phyloP scores from a whole-genome alignment of 2,888 invertebrate genomes.

The Rhorus exstirpatorius region DNA sequence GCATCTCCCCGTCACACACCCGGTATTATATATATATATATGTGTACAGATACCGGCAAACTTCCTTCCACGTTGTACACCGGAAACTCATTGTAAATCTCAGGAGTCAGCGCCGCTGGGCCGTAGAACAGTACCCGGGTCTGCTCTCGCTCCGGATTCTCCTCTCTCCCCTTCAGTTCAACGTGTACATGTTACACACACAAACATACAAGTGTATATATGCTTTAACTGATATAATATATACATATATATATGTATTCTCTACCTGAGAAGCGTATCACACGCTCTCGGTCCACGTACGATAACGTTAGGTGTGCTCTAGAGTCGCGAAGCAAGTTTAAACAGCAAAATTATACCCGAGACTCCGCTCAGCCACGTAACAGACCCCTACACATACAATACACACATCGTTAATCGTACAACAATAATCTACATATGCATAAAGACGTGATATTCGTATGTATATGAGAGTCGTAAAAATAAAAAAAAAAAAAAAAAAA shows the following conservation, averaged over 20 bases:
- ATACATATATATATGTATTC: conserved; percentile 7
- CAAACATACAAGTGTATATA: not conserved
- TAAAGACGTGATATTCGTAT: not conserved
- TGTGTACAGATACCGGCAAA: conserved; percentile 78
- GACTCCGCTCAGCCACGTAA: conserved; percentile 56
- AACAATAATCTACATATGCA: conserved; percentile 8
- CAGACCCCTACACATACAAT: conserved; percentile 1
- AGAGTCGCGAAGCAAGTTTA: conserved; percentile 75
- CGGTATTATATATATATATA: conserved; percentile 17
- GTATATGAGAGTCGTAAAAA: not conserved
- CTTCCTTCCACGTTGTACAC: conserved; percentile 82
- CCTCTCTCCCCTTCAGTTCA: conserved; percentile 53
- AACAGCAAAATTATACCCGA: conserved; percentile 80
- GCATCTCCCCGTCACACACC: conserved; percentile 49
- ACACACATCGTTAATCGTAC: conserved; percentile 12
- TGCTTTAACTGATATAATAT: conserved; percentile 15
- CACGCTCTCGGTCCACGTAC: conserved; percentile 64
- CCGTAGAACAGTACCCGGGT: conserved; percentile 65
- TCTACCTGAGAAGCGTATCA: conserved; percentile 51
- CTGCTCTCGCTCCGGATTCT: conserved; percentile 63
- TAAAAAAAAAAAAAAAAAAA: not conserved
- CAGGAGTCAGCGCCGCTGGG: conserved; percentile 74
- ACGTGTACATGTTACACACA: not conserved
- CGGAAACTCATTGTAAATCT: conserved; percentile 86
- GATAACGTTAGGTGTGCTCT: conserved; percentile 71